Evolutionary conservation across 1,140 invertebrate species (phyloP).

Genomic region (Magallana gigas): DNA sequence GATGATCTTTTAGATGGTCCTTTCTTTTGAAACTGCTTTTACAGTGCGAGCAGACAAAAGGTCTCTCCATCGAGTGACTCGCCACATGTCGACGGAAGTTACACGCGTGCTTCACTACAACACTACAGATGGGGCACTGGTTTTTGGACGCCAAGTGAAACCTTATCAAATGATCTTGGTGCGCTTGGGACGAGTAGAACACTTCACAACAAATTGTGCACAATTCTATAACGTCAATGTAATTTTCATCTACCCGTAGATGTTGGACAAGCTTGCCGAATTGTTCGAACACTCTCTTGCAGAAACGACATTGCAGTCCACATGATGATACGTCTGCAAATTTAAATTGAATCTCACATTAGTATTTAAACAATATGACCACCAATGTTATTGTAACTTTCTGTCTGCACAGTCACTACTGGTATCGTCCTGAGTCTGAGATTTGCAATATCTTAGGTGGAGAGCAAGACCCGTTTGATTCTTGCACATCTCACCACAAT

Average conservation of each 20-base stretch:
- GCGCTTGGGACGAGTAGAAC: neutral
- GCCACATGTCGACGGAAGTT: conserved; percentile 39
- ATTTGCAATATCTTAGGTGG: neutral
- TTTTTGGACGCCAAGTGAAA: neutral
- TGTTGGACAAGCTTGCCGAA: neutral
- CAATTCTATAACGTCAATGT: neutral
- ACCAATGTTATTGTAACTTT: neutral
- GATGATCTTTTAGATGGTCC: conserved; percentile 18
- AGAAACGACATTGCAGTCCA: conserved; percentile 12
- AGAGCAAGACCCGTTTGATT: neutral
- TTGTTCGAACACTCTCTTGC: conserved; percentile 7
- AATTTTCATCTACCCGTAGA: conserved; percentile 13
- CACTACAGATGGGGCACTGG: conserved; percentile 20
- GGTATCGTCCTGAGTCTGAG: neutral
- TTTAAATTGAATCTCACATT: conserved; percentile 18
- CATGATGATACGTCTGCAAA: neutral
- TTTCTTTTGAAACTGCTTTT: conserved; percentile 19
- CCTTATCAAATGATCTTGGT: conserved; percentile 13
- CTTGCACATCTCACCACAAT: neutral
- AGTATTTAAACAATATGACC: neutral
- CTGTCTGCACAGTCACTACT: neutral
- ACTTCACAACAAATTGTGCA: neutral
- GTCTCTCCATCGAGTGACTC: conserved; percentile 29
- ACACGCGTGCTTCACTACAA: conserved; percentile 5
- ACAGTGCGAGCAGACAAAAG: conserved; percentile 8